phyloP scores from a whole-genome alignment of 2,113 vertebrate genomes.

The Datnioides undecimradiatus region DNA sequence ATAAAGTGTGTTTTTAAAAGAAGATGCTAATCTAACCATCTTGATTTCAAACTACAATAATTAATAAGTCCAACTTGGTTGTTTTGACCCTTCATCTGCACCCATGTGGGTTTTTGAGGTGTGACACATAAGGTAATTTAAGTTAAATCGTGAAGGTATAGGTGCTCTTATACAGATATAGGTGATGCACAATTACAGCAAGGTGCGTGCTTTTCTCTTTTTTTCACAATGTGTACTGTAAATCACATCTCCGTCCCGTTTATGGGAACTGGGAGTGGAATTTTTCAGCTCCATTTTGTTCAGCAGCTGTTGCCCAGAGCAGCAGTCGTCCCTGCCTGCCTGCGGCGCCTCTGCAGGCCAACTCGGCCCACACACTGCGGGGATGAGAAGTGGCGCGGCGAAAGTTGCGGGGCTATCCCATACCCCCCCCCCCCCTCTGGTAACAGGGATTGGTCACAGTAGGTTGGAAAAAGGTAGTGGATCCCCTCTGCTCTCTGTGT shows the following conservation, averaged over 20 bases:
- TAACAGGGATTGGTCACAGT: slow-evolving; percentile 55
- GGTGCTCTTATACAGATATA: neutral
- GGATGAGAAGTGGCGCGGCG: slow-evolving; percentile 36
- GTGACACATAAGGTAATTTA: slow-evolving; percentile 3
- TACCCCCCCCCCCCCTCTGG: slow-evolving; percentile 38
- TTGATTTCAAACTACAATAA: too few species aligned
- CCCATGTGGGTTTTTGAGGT: too few species aligned
- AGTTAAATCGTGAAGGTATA: neutral
- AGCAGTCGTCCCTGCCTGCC: slow-evolving; percentile 52
- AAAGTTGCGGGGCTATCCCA: slow-evolving; percentile 32
- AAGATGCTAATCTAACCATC: too few species aligned
- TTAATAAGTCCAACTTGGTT: too few species aligned
- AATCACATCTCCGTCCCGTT: slow-evolving; percentile 49
- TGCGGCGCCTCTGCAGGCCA: slow-evolving; percentile 43
- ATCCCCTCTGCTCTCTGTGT: slow-evolving; percentile 54
- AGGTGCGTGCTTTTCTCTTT: slow-evolving; percentile 26
- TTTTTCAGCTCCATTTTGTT: slow-evolving; percentile 54
- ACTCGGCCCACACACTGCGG: slow-evolving; percentile 62
- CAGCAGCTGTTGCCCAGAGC: slow-evolving; percentile 63
- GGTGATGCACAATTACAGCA: neutral
- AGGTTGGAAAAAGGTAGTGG: slow-evolving; percentile 47
- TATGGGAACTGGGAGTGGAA: slow-evolving; percentile 52
- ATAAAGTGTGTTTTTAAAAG: too few species aligned
- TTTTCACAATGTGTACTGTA: slow-evolving; percentile 37
- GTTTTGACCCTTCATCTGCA: too few species aligned